Conservation (phyloP, 2,113 vertebrate species). For the Oryzias celebensis region DNA sequence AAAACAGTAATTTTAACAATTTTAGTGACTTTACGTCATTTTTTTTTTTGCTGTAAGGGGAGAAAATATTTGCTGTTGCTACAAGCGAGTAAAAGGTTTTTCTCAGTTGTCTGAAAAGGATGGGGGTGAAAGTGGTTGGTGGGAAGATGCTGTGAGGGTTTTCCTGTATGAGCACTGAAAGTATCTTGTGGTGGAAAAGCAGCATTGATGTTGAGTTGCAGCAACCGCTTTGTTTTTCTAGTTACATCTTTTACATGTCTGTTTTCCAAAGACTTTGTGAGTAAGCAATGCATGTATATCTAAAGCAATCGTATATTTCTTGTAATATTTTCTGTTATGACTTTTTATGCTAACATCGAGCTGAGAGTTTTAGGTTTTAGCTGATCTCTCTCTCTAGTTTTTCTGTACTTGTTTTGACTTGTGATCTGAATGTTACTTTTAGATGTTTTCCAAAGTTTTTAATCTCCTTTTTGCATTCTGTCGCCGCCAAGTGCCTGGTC, state of each 20-base stretch:
- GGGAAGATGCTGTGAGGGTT: constrained; percentile 5
- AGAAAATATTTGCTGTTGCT: neutral
- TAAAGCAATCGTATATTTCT: neutral
- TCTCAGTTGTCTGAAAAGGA: constrained; percentile 2
- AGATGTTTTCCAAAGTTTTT: constrained; percentile 21
- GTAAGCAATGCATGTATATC: neutral
- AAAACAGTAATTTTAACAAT: no score
- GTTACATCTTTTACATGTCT: neutral
- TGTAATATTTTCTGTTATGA: neutral
- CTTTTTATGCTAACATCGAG: neutral
- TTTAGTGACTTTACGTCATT: neutral
- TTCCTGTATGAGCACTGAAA: constrained; percentile 25
- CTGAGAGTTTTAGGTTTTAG: neutral
- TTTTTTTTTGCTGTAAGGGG: neutral
- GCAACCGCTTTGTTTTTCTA: neutral
- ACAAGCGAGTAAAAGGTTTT: constrained; percentile 3
- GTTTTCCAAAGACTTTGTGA: no score
- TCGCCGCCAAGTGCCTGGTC: constrained; percentile 69
- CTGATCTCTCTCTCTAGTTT: neutral
- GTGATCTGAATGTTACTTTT: neutral
- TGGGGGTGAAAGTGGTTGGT: constrained; percentile 28
- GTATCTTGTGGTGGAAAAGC: constrained; percentile 13
- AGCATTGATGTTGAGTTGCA: constrained; percentile 4
- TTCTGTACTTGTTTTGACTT: neutral
- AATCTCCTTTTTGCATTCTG: constrained; percentile 32